phyloP scores from a whole-genome alignment of 2,888 invertebrate genomes.

The Cataglyphis cursor region DNA sequence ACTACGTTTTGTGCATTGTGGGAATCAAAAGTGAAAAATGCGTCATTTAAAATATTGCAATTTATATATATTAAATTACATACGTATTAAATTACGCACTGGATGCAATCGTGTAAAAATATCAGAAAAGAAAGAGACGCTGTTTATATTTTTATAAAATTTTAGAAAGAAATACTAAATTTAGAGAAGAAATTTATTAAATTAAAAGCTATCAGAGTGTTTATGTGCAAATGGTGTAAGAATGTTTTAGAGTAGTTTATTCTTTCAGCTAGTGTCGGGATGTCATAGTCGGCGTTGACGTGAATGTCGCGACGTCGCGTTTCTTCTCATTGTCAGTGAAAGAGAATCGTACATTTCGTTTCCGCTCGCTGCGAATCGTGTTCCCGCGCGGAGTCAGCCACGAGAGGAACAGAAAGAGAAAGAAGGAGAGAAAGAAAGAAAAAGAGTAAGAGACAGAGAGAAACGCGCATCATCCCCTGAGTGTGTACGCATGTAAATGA shows the following conservation, averaged over 20 bases:
- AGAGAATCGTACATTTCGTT: constrained; percentile 47
- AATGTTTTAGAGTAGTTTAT: neutral
- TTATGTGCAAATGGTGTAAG: constrained; percentile 15
- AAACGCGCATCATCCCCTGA: constrained; percentile 54
- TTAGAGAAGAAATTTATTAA: neutral
- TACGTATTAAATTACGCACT: constrained; percentile 51
- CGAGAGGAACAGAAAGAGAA: constrained; percentile 47
- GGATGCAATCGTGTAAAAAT: neutral
- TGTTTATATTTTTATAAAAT: neutral
- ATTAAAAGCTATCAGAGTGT: neutral
- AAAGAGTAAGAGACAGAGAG: constrained; percentile 27
- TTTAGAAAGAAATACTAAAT: neutral
- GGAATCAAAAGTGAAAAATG: constrained; percentile 10
- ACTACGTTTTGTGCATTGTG: constrained; percentile 56
- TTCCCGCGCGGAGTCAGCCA: constrained; percentile 59
- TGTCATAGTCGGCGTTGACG: constrained; percentile 41
- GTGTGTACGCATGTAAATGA: constrained; percentile 77
- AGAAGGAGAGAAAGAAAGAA: constrained; percentile 33
- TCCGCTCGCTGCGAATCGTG: constrained; percentile 53
- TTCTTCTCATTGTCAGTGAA: constrained; percentile 46
- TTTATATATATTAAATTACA: constrained; percentile 29
- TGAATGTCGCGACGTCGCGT: constrained; percentile 43
- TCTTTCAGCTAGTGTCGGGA: constrained; percentile 1
- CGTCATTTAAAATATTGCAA: constrained; percentile 70
- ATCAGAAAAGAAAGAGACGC: neutral